These are phyloP conservation scores for Cyaniris semiargus DNA, from an alignment of 2,888 invertebrate genomes.

Conservation along the genomic window DNA sequence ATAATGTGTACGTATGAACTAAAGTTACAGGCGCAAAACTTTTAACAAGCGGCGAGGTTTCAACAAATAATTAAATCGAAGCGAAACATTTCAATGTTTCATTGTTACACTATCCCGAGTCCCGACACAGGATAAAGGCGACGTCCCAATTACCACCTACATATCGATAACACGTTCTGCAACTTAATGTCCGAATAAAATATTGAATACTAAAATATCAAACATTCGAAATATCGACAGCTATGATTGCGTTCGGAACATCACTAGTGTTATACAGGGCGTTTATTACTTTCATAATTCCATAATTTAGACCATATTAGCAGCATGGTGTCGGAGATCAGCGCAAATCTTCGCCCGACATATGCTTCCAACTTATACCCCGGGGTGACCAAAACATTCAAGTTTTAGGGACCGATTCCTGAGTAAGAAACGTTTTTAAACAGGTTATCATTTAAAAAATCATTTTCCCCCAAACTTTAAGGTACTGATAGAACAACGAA, in stretches of 20 bases:
- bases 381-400: slow-evolving; percentile 26
- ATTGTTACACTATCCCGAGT: slow-evolving; percentile 25
- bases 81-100: slow-evolving; percentile 20
- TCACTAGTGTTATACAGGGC: slow-evolving; percentile 33
- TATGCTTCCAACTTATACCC: slow-evolving; percentile 37
- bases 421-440: not conserved
- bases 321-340: slow-evolving; percentile 41
- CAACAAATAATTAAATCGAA: slow-evolving; percentile 28
- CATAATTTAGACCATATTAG: slow-evolving; percentile 48
- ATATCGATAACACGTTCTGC: slow-evolving; percentile 10
- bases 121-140: not conserved
- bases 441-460: not conserved
- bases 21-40: slow-evolving; percentile 12
- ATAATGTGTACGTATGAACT: not conserved
- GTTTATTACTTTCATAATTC: slow-evolving; percentile 44
- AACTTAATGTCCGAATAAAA: not conserved
- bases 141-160: slow-evolving; percentile 22
- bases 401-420: slow-evolving; percentile 8
- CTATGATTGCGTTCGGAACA: not conserved
- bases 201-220: not conserved
- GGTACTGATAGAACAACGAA: too few species aligned
- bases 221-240: slow-evolving; percentile 5
- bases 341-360: slow-evolving; percentile 44
- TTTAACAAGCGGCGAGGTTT: slow-evolving; percentile 29
- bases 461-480: not conserved